A percentile compares a stretch with the other conserved stretches of the same genome.
Conservation (phyloP, 2,797 vertebrate genomes). For the Microctenopoma lineatum region DNA sequence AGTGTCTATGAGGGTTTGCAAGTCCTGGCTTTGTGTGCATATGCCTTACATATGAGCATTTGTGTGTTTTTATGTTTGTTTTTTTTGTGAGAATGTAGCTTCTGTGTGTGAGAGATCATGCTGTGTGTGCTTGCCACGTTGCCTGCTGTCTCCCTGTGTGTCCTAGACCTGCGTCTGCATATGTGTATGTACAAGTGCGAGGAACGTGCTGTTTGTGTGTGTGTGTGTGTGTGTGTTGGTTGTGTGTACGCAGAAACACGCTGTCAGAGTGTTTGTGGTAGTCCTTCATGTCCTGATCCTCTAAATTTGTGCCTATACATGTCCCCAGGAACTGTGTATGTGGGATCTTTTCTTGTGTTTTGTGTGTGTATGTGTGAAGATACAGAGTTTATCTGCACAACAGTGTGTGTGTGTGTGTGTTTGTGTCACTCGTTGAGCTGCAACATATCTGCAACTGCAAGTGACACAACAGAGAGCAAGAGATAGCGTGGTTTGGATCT, state of each 20-base stretch:
- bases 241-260: constrained; percentile 6
- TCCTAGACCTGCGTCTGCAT: constrained; percentile 53
- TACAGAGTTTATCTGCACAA: neutral
- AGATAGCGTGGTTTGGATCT: constrained; percentile 58
- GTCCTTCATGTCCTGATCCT: constrained; percentile 24
- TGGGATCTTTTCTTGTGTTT: constrained; percentile 17
- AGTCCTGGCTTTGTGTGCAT: neutral
- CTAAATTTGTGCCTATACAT: constrained; percentile 30
- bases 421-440: constrained; percentile 36
- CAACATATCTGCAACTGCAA: constrained; percentile 57
- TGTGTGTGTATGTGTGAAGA: constrained; percentile 2
- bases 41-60: constrained; percentile 15
- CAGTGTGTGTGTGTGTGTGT: neutral
- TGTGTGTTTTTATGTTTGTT: constrained; percentile 17
- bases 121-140: constrained; percentile 59
- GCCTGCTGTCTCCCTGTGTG: constrained; percentile 61
- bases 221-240: neutral
- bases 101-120: constrained; percentile 33
- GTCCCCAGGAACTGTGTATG: constrained; percentile 3
- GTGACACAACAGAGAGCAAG: constrained; percentile 49
- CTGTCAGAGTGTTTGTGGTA: constrained; percentile 28
- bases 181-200: constrained; percentile 9
- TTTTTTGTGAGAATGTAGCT: neutral
- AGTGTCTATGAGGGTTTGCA: constrained; percentile 14
- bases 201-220: constrained; percentile 5